Evolutionary conservation across 2,888 invertebrate genomes (phyloP), one percentile per base, ranked within the genome.

Genomic region (Tiliacea citrago): DNA sequence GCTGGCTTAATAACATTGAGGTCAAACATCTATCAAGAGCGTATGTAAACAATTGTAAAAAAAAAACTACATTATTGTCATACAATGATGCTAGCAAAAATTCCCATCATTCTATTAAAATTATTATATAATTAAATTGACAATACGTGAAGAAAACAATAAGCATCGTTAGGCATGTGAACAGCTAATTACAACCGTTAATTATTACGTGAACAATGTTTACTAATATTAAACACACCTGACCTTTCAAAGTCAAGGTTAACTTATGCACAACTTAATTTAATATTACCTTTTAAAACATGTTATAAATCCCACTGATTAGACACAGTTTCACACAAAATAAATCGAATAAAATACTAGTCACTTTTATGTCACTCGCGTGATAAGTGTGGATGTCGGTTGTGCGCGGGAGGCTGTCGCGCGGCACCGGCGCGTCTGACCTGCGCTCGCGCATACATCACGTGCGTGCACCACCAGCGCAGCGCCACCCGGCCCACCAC

Each of bases 331-430:
- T 85, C 75, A 83, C 91, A 89, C 86, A 86, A 85, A 79, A 61
- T 73, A 78, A 84, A 61, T 71, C 39, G n/a, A n/a, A n/a, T n/a
- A 62, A 85, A 87, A 87, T 87, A n/a, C n/a, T n/a, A n/a, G 79
- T 84, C 87, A 89, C 92, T 81, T 73, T 51, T 90, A 88, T 90
- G 90, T 93, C 94, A 96, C 96, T 92, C 95, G 94, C 95, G 95
- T 91, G 91, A 89, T 92, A 89, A 91, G 91, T 88, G 86, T 88
- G 89, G 89, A 89, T 89, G 88, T 66, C 51, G 12, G 66, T 87
- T 91, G 89, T 92, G 94, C 93, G 91, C 94, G 94, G 92, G 94
- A 96, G 96, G 95, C 94, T 95, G 94, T 95, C 90, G 94, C 95
- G 96, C 95, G 90, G 90, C 90, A 90, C 87, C 90, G 87, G 91